Base-by-base conservation (phyloP, 2,888 invertebrate species). In the Cheiracanthium punctorium region DNA sequence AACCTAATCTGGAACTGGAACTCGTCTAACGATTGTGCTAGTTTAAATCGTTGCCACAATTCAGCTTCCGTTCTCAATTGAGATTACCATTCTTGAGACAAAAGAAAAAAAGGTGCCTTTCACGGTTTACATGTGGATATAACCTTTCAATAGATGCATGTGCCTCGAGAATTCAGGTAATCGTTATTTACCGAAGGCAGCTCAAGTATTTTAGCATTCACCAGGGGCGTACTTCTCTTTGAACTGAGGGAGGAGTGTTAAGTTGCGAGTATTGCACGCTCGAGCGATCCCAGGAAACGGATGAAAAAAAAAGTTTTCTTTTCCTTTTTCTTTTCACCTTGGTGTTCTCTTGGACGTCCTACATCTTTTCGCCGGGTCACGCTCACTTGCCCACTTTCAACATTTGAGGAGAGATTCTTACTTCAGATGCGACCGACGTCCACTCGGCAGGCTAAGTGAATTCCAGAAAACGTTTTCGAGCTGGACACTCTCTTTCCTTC, bases 211-310 rank as follows among this genome's bases (percentile, higher is more conserved):
- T 37, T n/a, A n/a, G n/a, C n/a, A n/a, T 2, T 48, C 17, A 12
- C 7, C 48, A 48, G 48, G 48, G 48, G 48, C 48, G 48, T 48
- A 48, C 48, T 48, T 48, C n/a, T 48, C 48, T 48, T 48, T 48
- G 48, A 17, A 48, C 2, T 48, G 17, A 17, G 48, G 48, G 48
- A 48, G 48, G 48, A 48, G 48, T 48, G 17, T 2, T 2, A 2
- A n/a, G n/a, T 10, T 17, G 48, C 17, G 48, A 2, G 37, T 48
- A 17, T 48, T 48, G 17, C 48, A 48, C 48, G 48, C 14, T 48
- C 48, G 48, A 48, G 48, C 48, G 48, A 48, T 17, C 48, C 2
- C 48, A 48, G 48, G 48, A 48, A 48, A 48, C 17, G 48, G 17
- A 10, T 17, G 48, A 48, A 17, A 48, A 17, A 48, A 48, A 48